Base-by-base conservation (phyloP, 2,797 vertebrate species). In the Spizella passerina region DNA sequence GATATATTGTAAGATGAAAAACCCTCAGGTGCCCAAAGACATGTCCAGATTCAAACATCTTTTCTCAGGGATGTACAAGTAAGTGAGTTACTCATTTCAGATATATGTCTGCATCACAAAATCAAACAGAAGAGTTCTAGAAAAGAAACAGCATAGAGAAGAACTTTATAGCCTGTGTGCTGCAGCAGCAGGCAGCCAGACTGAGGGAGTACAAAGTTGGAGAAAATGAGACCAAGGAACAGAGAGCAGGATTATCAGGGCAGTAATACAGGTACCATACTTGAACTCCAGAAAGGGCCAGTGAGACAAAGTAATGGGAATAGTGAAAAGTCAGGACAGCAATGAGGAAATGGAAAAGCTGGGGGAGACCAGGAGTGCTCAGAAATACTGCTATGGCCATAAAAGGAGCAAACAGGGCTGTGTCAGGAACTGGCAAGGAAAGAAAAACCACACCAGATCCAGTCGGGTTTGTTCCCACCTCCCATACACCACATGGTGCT, bases 81-180 rank as follows among this genome's bases (percentile, higher is more conserved):
- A 41, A 77, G 10, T 18, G 23, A 81, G 6, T 56, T 11, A 34
- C n/a, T 85, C 8, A 2, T 69, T 71, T 89, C 79, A 90, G 36
- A 27, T 60, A 5, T 6, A 47, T 27, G 10, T 56, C 32, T 83
- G 32, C 21, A 69, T 63, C 59, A 44, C 39, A 76, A 72, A 90
- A 90, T 41, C 52, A 69, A 84, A 56, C 36, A 82, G 55, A 59
- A 91, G 68, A 68, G 10, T 68, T 93, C 50, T 38, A 57, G 49
- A 63, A 69, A 14, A 61, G 32, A 73, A 75, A 41, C 12, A 69
- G 29, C 17, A 27, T 0, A 57, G 55, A 79, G 80, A 47, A 91
- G 34, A 81, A 6, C 49, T 57, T 60, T 52, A 30, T 15, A 52
- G 12, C 30, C 50, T 5, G 1, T 30, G n/a, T n/a, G 38, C 38